Base-by-base conservation (phyloP, 2,888 invertebrate genomes). In the Schizaphis graminum region DNA sequence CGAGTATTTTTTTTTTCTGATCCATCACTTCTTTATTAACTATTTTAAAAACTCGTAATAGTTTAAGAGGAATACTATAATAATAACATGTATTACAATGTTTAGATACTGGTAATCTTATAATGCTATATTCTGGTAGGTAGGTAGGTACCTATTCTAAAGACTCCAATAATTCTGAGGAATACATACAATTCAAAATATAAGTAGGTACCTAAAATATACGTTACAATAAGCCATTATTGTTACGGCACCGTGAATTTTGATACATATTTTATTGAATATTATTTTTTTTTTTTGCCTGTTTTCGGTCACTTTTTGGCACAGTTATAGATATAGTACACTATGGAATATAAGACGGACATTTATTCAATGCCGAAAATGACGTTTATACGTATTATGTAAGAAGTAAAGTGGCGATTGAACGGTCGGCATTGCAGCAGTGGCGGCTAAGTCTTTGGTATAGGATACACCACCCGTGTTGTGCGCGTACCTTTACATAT, bases 371-470 rank as follows among this genome's bases (percentile, higher is more conserved):
- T n/a, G 77, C 35, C 35, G 21, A 77, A 77, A 77, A 77, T 35
- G 35, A 35, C 21, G 44, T 85, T 13, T 26, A 44, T 44, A 85
- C 5, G n/a, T n/a, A 77, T 77, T 77, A 21, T 35, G 26, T 28
- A 87, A 28, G 41, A 26, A 16, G 49, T 53, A 21, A 53, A 61
- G 56, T 53, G 87, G 77, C 53, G 56, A 56, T 84, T n/a, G 88
- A 49, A 44, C 89, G 49, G 41, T 53, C 91, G 88, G 26, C 84
- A 3, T 3, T 21, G 8, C 8, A 21, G 47, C 35, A 26, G 35
- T 35, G 85, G 53, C 92, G 92, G 87, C 47, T 13, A 13, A 57
- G 93, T 86, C 93, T 91, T 94, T 91, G 89, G 90, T 90, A 89
- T 44, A 85, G 26, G 47, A 28, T 57, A 89, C 89, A 93, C 93